Base-by-base conservation (phyloP, 2,797 vertebrate genomes). In the Peromyscus eremicus region DNA sequence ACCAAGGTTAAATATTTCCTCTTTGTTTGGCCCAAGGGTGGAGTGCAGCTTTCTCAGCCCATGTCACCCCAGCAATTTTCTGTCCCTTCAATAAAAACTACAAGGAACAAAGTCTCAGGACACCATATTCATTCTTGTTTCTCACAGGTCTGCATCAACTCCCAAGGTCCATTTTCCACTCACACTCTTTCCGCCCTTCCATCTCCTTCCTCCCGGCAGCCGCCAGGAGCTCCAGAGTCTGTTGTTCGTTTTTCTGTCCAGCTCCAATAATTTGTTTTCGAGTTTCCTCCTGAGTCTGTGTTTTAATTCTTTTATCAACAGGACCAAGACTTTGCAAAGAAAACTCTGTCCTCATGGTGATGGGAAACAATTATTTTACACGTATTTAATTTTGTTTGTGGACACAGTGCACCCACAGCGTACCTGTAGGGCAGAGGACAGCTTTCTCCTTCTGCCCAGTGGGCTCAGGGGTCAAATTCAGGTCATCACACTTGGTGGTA, bases 111-210 rank as follows among this genome's bases (percentile, higher is more conserved):
- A 71, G 84, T 37, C 66, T 46, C 66, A 1, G 49, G 23, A 70
- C 68, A 25, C 80, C 19, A 6, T n/a, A 3, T 11, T 37, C 34
- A 11, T 37, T 19, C n/a, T 37, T 40, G 12, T 70, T 86, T 52
- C 64, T 43, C 13, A 6, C 0, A 21, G 10, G 21, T 34, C 34
- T 11, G 6, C 0, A 9, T 9, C 46, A 52, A 13, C 21, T 27
- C 52, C 46, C 46, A 27, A 17, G 66, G 43, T 71, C 46, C 32
- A 21, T 16, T 46, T 84, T 11, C 9, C 60, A 32, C 37, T 3
- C 9, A 16, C 4, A 27, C 57, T 32, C 14, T 27, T 25, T 29
- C 60, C 32, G 60, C 16, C 29, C 32, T 34, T 40, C 40, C 29
- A 4, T 21, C 40, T 25, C 34, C 64, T 34, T 46, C 32, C 64